Base-by-base conservation (phyloP, 2,888 invertebrate genomes). In the Bibio marci region DNA sequence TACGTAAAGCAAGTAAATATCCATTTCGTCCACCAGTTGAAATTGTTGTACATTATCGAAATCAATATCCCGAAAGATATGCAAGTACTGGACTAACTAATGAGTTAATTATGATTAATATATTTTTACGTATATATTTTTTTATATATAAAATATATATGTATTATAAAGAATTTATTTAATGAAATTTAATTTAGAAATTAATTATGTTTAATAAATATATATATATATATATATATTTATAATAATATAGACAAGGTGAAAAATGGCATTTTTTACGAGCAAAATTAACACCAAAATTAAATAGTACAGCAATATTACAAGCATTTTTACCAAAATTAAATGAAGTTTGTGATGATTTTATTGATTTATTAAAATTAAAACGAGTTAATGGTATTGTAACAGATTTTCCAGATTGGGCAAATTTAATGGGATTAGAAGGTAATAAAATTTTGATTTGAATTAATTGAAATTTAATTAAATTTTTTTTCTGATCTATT, bases 11-110 rank as follows among this genome's bases (percentile, higher is more conserved):
- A 11, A 76, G 80, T 44, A 77, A 74, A 54, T 76, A 75, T 50
- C 86, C 86, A 1, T 71, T 80, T 50, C 69, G 88, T 14, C 87
- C 88, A 11, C 80, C 82, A 26, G 82, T 82, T 2, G 83, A 83
- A 62, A 80, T 83, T 46, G 75, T 82, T 18, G 75, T 78, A 35
- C 67, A 74, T 49, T 87, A 87, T 60, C 65, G 87, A 25, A 67
- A 64, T 39, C 73, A 73, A 32, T 66, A 79, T 14, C 80, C 79
- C 0, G 87, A 87, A 52, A 69, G 81, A 55, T 88, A 86, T 57
- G 75, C 81, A 25, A 82, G 79, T 46, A 71, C 76, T 18, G 87
- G 88, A 47, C 68, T 88, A 37, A 80, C 80, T 25, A 86, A 86
- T 57, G 83, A 83, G 77, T 85, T 65, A 73, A 80, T 71, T 44